Evolutionary conservation across 2,797 vertebrate genomes (phyloP).

Genomic region (Alcedo quadribrachys): DNA sequence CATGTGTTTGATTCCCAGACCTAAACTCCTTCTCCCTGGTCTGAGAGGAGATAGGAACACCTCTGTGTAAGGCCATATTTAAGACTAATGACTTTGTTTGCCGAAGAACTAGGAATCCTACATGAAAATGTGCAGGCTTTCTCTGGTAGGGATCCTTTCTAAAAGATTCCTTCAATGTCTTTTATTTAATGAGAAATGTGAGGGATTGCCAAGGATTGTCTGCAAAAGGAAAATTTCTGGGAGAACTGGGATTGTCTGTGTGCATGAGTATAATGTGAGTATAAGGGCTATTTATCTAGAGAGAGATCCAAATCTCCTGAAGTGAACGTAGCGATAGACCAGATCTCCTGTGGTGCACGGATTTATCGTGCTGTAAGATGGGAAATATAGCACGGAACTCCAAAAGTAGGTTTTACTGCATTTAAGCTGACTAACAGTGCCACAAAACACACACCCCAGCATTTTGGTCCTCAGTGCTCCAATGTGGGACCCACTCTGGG

Average conservation of each 20-base stretch:
- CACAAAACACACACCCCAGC: neutral
- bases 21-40: neutral
- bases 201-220: neutral
- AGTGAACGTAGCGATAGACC: neutral
- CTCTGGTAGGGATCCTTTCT: neutral
- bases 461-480: neutral
- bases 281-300: neutral
- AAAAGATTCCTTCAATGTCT: neutral
- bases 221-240: neutral
- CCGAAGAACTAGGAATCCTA: neutral
- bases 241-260: neutral
- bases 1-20: neutral
- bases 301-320: constrained; percentile 4
- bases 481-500: neutral
- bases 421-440: neutral
- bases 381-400: neutral
- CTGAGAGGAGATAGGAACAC: neutral
- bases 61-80: neutral
- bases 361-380: neutral
- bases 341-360: neutral
- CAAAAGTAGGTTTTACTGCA: neutral
- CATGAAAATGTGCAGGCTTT: fast-evolving
- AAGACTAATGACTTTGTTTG: neutral
- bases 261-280: neutral
- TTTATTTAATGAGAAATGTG: neutral